phyloP scores from a whole-genome alignment of 2,113 vertebrate genomes.

The Actenoides hombroni region DNA sequence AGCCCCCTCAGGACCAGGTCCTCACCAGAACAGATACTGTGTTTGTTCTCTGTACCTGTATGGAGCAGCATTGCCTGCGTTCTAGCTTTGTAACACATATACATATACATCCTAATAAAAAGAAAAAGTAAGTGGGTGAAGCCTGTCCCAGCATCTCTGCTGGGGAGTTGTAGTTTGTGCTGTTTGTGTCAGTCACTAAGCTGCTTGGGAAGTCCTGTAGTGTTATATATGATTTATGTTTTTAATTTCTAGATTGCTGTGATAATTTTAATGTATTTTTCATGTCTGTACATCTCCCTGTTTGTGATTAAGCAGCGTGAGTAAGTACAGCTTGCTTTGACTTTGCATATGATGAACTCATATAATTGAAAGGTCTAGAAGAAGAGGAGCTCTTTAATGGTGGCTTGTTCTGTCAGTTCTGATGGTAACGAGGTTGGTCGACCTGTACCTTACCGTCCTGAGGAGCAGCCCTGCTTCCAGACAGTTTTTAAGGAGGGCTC shows the following conservation, averaged over 20 bases:
- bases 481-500: not conserved
- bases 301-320: not conserved
- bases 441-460: not conserved
- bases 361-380: not conserved
- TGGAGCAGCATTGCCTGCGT: accelerated
- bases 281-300: not conserved
- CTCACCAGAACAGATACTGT: accelerated
- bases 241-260: not conserved
- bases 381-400: not conserved
- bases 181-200: not conserved
- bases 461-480: not conserved
- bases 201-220: not conserved
- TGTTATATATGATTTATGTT: accelerated
- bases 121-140: accelerated
- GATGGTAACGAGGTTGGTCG: not conserved
- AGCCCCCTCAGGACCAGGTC: accelerated
- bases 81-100: accelerated
- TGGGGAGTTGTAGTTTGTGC: accelerated
- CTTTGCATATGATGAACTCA: not conserved
- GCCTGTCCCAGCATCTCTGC: not conserved
- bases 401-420: not conserved
- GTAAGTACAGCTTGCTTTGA: not conserved
- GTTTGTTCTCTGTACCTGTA: accelerated
- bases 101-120: accelerated
- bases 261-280: not conserved